Conservation (phyloP, 2,113 vertebrate species). For the Sporophila hypoxantha region DNA sequence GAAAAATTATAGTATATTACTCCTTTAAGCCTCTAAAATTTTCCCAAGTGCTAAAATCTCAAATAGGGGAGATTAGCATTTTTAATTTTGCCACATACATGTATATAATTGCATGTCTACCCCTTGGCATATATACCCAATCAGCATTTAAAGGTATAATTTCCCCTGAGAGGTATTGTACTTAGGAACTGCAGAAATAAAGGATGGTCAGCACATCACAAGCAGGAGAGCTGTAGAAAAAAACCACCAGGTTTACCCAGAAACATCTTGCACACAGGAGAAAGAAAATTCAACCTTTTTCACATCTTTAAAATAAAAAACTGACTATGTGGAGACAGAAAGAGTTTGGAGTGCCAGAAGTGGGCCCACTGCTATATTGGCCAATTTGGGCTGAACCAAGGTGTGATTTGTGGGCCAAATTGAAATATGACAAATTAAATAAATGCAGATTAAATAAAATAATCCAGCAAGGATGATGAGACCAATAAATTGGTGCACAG, state of each 20-base stretch:
- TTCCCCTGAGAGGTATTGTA: not conserved
- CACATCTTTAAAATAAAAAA: not conserved
- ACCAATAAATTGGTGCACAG: not conserved
- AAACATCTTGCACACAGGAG: not conserved
- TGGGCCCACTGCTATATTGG: not conserved
- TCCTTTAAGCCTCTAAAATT: not conserved
- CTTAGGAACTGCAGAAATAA: not conserved
- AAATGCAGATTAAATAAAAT: not conserved
- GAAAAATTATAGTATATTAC: not conserved
- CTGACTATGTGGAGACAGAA: not conserved
- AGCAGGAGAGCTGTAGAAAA: not conserved
- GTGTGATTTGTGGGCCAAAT: not conserved
- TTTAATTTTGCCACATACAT: not conserved
- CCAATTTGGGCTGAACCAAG: rapidly evolving
- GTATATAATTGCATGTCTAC: not conserved
- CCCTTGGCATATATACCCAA: not conserved
- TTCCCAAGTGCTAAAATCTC: not conserved
- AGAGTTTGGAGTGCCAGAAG: not conserved
- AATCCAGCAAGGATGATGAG: not conserved
- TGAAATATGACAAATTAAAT: not conserved
- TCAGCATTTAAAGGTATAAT: not conserved
- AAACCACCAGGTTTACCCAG: not conserved
- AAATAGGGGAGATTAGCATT: not conserved
- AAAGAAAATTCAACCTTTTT: not conserved
- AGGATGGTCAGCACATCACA: not conserved